Percentiles rank a stretch among this genome's conserved stretches.
Evolutionary conservation across 2,113 vertebrate species (phyloP).

Genomic region (Aleadryas rufinucha): DNA sequence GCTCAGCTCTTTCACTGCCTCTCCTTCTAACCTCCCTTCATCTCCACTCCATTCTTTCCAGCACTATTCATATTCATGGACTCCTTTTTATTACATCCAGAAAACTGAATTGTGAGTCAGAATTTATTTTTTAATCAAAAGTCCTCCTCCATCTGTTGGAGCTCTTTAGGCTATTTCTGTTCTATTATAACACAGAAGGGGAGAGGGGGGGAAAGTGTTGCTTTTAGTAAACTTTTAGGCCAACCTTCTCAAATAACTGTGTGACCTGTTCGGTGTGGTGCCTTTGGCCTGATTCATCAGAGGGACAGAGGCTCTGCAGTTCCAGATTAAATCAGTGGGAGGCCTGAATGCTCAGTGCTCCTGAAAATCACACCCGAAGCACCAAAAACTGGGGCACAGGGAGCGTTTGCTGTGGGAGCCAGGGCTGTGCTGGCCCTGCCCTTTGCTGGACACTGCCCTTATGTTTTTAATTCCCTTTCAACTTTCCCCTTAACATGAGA

Average conservation of each 20-base stretch:
- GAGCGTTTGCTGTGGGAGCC: background rate
- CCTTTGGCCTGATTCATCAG: background rate
- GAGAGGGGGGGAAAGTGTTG: background rate
- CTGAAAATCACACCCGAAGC: background rate
- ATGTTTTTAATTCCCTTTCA: background rate
- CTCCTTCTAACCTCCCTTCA: background rate
- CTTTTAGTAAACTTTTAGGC: background rate
- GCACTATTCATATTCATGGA: background rate
- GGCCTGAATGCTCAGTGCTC: background rate
- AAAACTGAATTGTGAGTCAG: constrained; percentile 36
- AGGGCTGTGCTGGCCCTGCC: background rate
- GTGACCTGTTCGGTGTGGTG: background rate
- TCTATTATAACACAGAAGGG: background rate
- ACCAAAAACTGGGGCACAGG: background rate
- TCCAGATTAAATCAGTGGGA: constrained; percentile 38
- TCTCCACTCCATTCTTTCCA: background rate
- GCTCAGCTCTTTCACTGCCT: background rate
- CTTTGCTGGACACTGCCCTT: background rate
- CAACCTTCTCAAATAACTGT: background rate
- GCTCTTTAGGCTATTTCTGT: constrained; percentile 25
- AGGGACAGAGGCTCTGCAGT: constrained; percentile 17
- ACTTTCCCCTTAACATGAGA: background rate
- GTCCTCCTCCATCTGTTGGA: constrained; percentile 16
- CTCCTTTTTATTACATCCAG: background rate
- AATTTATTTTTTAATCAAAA: constrained; percentile 52